A percentile compares a stretch with the other conserved stretches of the same genome.
Conservation (phyloP, 2,888 invertebrate species). For the Drosophila sordidula region DNA sequence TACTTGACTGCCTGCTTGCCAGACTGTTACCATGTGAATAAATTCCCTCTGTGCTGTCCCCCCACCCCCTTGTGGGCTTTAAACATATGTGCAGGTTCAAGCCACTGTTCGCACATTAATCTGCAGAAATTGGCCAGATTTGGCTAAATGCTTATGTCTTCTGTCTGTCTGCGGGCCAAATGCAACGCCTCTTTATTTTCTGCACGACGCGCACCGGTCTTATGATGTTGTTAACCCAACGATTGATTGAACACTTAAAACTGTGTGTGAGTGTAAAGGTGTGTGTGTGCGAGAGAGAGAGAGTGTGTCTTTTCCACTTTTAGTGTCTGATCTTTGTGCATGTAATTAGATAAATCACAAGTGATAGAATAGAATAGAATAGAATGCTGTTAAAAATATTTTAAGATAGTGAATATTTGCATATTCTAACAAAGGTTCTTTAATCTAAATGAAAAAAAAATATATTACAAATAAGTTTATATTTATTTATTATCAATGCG, state of each 20-base stretch:
- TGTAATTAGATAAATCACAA: conserved; percentile 39
- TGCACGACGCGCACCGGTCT: conserved; percentile 9
- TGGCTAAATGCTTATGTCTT: conserved; percentile 42
- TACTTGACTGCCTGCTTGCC: conserved; percentile 46
- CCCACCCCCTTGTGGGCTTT: neutral
- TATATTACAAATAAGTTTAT: too few relatives aligned
- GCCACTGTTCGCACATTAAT: conserved; percentile 39
- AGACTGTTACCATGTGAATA: conserved; percentile 31
- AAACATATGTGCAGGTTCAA: conserved; percentile 1
- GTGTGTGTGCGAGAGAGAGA: too few relatives aligned
- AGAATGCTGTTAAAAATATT: too few relatives aligned
- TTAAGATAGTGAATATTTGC: too few relatives aligned
- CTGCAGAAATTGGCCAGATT: conserved; percentile 51
- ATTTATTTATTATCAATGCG: too few relatives aligned
- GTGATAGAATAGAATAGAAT: neutral
- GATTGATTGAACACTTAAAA: conserved; percentile 45
- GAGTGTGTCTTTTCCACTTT: conserved; percentile 3
- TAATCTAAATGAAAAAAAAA: neutral
- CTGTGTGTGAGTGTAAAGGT: neutral
- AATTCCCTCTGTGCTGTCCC: neutral
- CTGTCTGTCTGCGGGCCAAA: conserved; percentile 5
- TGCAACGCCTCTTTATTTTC: conserved; percentile 19
- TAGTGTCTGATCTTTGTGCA: conserved; percentile 9
- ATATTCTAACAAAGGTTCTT: too few relatives aligned
- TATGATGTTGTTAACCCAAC: conserved; percentile 43